Evolutionary conservation across 2,113 vertebrate genomes (phyloP), one percentile per base, ranked within the genome.

Genomic region (Alethe diademata): DNA sequence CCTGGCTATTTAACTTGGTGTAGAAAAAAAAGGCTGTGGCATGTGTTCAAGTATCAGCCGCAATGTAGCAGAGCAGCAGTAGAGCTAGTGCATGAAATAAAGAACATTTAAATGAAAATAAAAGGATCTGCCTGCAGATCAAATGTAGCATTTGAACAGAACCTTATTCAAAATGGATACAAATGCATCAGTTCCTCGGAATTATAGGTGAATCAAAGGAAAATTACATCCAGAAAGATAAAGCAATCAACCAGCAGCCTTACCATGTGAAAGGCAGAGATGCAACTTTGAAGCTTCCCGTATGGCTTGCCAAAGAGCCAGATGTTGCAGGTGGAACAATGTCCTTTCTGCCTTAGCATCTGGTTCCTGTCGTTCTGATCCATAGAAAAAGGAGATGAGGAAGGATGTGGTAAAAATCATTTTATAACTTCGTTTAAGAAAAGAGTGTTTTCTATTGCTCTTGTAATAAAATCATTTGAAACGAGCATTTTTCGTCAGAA

Each of bases 141-240:
- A 98, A 97, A 98, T 96, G 83, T 33, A 83, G 78, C 95, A 96
- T 97, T 98, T 98, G 95, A 97, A 96, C 96, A 90, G 97, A 97
- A 91, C 92, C 92, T 97, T 92, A 98, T 97, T 98, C 97, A 97
- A 97, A 98, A 98, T 97, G 98, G 97, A 98, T 97, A 98, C 95
- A 98, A 98, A 98, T 98, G 97, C 96, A 98, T 90, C 91, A 81
- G 58, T 97, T 98, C 96, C 93, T 97, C 97, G 96, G 97, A 98
- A 98, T 98, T 97, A 98, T 90, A 96, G 97, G 96, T 97, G 97
- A 97, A 98, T 98, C 98, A 98, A 98, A 98, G 97, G 95, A 92
- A 98, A 98, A 98, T 97, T 97, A 97, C 93, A 97, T 96, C 95
- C 96, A 95, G 96, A 96, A 96, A 98, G 97, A 98, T 96, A 96